A percentile compares a stretch with the other conserved stretches of the same genome.
Conservation (phyloP, 2,797 vertebrate species). For the Anguilla anguilla region DNA sequence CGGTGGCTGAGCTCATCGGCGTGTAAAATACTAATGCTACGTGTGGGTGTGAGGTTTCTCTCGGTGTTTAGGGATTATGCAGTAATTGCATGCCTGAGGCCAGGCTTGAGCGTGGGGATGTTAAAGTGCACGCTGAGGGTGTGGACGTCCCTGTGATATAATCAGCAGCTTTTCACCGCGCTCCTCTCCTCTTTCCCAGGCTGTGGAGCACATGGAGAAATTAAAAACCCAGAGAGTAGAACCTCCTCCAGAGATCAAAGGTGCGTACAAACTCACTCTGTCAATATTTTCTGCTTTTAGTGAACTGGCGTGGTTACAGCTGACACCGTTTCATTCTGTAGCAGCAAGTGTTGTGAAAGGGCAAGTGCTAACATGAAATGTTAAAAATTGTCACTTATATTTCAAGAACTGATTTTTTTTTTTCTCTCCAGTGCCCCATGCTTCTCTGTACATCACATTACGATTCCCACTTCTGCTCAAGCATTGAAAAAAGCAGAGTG, state of each 20-base stretch:
- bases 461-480: background rate
- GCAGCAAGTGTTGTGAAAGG: background rate
- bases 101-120: background rate
- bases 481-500: background rate
- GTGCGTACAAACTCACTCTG: constrained; percentile 53
- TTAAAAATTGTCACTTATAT: too few relatives aligned
- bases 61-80: background rate
- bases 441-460: background rate
- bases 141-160: background rate
- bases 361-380: background rate
- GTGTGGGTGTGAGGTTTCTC: background rate
- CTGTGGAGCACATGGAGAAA: constrained; percentile 83
- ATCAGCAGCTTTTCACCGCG: background rate
- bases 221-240: constrained; percentile 75
- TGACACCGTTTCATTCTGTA: background rate
- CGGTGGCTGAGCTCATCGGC: too few relatives aligned
- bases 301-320: background rate
- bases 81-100: background rate
- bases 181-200: constrained; percentile 62
- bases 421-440: too few relatives aligned
- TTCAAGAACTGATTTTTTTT: too few relatives aligned
- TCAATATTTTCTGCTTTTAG: background rate
- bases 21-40: too few relatives aligned
- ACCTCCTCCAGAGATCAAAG: constrained; percentile 63
- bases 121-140: background rate